Base-by-base conservation (phyloP, 2,888 invertebrate species). In the Sipha maydis region DNA sequence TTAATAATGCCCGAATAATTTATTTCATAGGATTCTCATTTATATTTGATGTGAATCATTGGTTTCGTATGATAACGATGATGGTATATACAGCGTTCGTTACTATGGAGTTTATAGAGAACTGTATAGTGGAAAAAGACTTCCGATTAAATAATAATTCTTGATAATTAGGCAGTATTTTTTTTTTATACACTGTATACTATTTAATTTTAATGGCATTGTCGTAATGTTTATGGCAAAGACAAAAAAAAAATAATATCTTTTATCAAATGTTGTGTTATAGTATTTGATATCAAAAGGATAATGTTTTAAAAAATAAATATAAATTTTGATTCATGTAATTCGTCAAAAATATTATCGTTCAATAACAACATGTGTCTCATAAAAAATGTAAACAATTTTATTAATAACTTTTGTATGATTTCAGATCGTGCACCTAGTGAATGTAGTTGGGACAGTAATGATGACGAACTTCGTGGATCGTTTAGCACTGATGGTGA, bases 341-440 rank as follows among this genome's bases (percentile, higher is more conserved):
- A 25, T 61, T 61, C 7, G 61, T 61, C 61, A 21, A 61, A 21
- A 61, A 61, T 25, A 54, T 54, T 4, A 54, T 17, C 54, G 54
- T 17, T 17, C 14, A 7, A 54, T 54, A 17, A 54, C 54, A 54
- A 54, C 17, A 17, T 54, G 54, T 54, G 54, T 54, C 54, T 1
- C 54, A 17, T 54, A 54, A 54, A 54, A 54, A 54, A 4, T 54
- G 17, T 17, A 9, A 7, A 56, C 14, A 56, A 14, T 1, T 48
- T 21, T 0, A 61, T 56, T 7, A 25, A 61, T 61, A 61, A 25
- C 21, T 56, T 7, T 61, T 90, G 90, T 91, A 91, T 91, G 91
- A 90, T 94, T 93, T 90, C 93, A 94, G 94, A 94, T 92, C 93
- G 94, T 91, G 94, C 94, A 90, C 94, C 94, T 91, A 96, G 95